phyloP scores from a whole-genome alignment of 2,797 vertebrate genomes.

The Girardinus metallicus region DNA sequence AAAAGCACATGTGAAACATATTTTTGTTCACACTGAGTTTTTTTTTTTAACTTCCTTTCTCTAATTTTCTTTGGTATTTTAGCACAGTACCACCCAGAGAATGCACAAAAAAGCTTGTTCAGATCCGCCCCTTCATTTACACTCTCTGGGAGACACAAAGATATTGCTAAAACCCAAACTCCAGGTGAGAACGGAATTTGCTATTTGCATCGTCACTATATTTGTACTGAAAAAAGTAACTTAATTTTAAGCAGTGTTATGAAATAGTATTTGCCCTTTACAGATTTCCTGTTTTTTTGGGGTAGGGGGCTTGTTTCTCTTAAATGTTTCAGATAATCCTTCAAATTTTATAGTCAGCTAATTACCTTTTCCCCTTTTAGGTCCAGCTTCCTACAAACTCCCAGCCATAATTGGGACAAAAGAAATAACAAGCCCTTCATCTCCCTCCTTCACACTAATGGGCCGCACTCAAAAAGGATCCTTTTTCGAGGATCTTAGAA shows the following conservation, averaged over 20 bases:
- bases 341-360: not conserved
- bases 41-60: not conserved
- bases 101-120: conserved; percentile 68
- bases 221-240: not conserved
- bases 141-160: conserved; percentile 79
- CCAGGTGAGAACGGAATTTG: conserved; percentile 77
- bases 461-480: conserved; percentile 80
- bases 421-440: conserved; percentile 71
- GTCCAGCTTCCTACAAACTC: conserved; percentile 85
- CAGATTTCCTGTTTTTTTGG: not conserved
- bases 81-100: conserved; percentile 86
- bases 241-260: not conserved
- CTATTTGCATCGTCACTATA: not conserved
- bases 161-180: conserved; percentile 58
- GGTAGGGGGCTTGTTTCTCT: not conserved
- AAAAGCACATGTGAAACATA: not conserved
- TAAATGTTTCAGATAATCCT: not conserved
- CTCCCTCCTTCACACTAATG: conserved; percentile 82
- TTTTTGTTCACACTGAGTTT: not conserved
- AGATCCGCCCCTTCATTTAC: conserved; percentile 80
- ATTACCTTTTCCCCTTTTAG: conserved; percentile 59
- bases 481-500: conserved; percentile 84
- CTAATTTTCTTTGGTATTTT: conserved; percentile 7
- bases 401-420: conserved; percentile 83
- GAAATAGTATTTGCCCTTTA: not conserved